Evolutionary conservation across 2,797 vertebrate species (phyloP), one percentile per base, ranked within the genome.

Genomic region (Ptychadena robeensis): DNA sequence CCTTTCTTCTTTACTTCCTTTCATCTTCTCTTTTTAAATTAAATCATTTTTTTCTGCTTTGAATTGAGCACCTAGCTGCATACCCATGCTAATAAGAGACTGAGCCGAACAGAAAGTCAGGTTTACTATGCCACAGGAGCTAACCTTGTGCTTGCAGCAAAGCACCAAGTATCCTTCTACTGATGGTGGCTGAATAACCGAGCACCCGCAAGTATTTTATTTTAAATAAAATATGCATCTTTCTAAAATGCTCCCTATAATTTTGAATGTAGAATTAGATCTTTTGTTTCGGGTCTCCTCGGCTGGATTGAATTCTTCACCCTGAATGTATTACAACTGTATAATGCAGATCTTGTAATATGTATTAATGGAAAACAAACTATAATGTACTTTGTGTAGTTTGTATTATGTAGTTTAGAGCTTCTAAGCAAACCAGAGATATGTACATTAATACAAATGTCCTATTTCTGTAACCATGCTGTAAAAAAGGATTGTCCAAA

Each of bases 1-100:
- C 38, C 83, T 85, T 85, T 85, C 83, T 85, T 85, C 83, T 85
- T 85, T 85, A 61, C 72, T 80, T 85, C 72, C 83, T 85, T 85
- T 85, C 78, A 85, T 85, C 83, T 85, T 81, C 78, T 80, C 78
- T 85, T 80, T 85, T 81, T 80, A 80, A 85, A 81, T 85, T 80
- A 80, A 80, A 84, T 84, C 44, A 74, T 82, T 70, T 82, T 59
- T 81, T 75, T 85, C 44, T 73, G 73, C 83, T 80, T 85, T 85
- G 78, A 85, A 81, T 80, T 80, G 70, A 71, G 78, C 44, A 76
- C 15, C 68, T 18, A 34, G 65, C 72, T 76, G n/a, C 28, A 63
- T 68, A 48, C 25, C 76, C 75, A 61, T 59, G 30, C 38, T 81
- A 81, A 76, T 81, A 85, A 59, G 78, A 80, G 68, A 64, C 37